Evolutionary conservation across 2,113 vertebrate species (phyloP).

Genomic region (Gasterosteus aculeatus): DNA sequence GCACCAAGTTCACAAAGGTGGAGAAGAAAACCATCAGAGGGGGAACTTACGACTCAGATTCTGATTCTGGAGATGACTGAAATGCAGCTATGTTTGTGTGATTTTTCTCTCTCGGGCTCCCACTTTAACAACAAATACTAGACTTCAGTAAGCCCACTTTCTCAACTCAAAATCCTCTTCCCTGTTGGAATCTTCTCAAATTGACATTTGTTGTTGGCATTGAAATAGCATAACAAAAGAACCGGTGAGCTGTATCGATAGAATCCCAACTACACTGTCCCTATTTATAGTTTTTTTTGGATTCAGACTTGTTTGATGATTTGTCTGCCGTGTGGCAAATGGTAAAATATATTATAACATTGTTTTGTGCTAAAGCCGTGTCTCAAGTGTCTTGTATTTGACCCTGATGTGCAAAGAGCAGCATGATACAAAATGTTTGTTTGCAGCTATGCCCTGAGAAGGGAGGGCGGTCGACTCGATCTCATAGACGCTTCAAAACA

Average conservation of each 20-base stretch:
- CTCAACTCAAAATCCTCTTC: no score
- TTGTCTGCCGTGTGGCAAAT: neutral
- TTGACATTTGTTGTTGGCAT: no score
- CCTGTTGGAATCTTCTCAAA: no score
- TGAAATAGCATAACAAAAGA: neutral
- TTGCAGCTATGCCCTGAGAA: no score
- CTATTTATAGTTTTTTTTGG: neutral
- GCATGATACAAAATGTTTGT: no score
- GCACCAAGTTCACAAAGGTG: conserved; percentile 90
- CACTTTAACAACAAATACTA: conserved; percentile 20
- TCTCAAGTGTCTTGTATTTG: no score
- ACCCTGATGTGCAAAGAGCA: no score
- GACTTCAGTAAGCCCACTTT: no score
- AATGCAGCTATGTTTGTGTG: conserved; percentile 21
- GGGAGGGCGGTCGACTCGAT: no score
- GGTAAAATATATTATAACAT: no score
- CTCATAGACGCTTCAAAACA: no score
- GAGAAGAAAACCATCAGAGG: conserved; percentile 97
- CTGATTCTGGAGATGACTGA: conserved; percentile 90
- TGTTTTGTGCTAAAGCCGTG: no score
- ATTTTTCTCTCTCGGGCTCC: conserved; percentile 63
- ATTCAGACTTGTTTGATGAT: conserved; percentile 3
- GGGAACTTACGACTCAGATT: conserved; percentile 91
- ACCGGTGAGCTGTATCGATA: neutral
- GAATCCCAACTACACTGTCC: neutral